Evolutionary conservation across 2,797 vertebrate genomes (phyloP), one percentile per base, ranked within the genome.

Genomic region (Phoxinus dragarum): DNA sequence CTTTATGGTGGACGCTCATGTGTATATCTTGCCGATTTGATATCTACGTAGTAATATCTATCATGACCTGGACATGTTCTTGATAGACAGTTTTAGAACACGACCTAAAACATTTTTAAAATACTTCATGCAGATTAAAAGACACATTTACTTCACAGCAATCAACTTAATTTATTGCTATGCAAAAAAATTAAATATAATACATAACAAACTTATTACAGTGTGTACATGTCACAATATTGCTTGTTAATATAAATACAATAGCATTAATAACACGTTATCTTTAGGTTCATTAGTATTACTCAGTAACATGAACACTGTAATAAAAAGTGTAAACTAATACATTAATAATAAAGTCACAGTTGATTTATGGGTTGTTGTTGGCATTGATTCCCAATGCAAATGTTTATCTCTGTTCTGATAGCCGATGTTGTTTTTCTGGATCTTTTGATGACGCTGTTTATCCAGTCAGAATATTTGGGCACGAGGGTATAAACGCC

Each of bases 401-500:
- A 82, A n/a, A 34, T 10, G 11, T 38, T 36, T 74, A 27, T 72
- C 11, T 42, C 27, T 42, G 1, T 72, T 72, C 7, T 76, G 5
- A n/a, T 66, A 14, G 23, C 44, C 21, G 71, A 19, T 75, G 8
- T 80, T n/a, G 19, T 42, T 68, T 71, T 85, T 52, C 66, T 80
- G 47, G 90, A 27, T 54, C 47, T 89, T 67, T 49, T 92, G 71
- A 96, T 95, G 59, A 94, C 93, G 61, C 94, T 94, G 34, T 96
- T 93, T 92, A 99, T 98, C 98, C 98, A 99, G 73, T 95, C 91
- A 0, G 97, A 88, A 0, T 99, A 99, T 81, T 96, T 97, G 16
- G 94, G 91, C 52, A 99, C 96, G 77, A 91, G 95, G 4, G 98
- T 98, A 82, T 99, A 99, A 76, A 99, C 98, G 0, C 98, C 98